phyloP scores from a whole-genome alignment of 2,113 vertebrate species.

The Scomber scombrus region DNA sequence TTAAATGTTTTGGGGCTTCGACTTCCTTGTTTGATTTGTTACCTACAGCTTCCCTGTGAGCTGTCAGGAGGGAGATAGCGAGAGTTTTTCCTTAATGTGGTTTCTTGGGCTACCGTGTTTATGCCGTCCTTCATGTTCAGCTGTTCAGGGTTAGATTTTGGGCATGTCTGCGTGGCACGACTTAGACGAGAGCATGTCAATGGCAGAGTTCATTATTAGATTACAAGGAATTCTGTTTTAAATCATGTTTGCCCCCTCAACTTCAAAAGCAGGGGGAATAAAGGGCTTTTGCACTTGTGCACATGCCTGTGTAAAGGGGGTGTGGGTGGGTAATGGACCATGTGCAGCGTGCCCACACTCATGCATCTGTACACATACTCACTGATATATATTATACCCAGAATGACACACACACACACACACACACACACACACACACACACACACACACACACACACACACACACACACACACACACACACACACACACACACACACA shows the following conservation, averaged over 20 bases:
- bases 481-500: constrained; percentile 7
- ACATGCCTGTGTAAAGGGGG: neutral
- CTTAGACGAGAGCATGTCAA: constrained; percentile 49
- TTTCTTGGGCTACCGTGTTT: constrained; percentile 60
- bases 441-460: neutral
- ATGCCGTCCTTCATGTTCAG: constrained; percentile 64
- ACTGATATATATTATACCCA: constrained; percentile 25
- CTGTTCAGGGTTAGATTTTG: constrained; percentile 71
- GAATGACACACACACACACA: constrained; percentile 16
- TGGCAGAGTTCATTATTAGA: constrained; percentile 54
- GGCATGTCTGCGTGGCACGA: constrained; percentile 33
- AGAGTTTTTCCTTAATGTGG: constrained; percentile 66
- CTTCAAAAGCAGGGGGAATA: constrained; percentile 36
- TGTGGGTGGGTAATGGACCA: neutral
- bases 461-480: constrained; percentile 27
- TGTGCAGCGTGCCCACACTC: constrained; percentile 5
- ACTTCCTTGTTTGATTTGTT: constrained; percentile 85
- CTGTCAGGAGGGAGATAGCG: constrained; percentile 70
- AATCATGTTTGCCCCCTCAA: constrained; percentile 30
- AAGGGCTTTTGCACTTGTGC: constrained; percentile 6
- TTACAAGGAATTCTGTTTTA: constrained; percentile 38
- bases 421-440: too few species aligned
- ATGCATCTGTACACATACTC: constrained; percentile 3
- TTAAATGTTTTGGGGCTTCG: constrained; percentile 82
- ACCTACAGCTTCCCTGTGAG: constrained; percentile 77